Base-by-base conservation (phyloP, 2,113 vertebrate genomes). In the Casuarius casuarius region DNA sequence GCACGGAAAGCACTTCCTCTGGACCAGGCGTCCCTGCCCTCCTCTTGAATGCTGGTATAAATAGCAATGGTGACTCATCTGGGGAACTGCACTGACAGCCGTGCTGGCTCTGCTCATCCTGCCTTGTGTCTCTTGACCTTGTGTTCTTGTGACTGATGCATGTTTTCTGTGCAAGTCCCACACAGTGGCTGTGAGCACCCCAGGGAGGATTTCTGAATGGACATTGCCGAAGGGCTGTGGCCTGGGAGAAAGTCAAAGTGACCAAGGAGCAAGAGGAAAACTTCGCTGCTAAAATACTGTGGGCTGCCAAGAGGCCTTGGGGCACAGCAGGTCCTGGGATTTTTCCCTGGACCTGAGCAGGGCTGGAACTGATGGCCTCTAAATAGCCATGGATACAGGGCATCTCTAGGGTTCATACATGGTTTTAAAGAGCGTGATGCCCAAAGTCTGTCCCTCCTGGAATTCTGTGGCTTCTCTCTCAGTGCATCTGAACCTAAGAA, bases 61-160 rank as follows among this genome's bases (percentile, higher is more conserved):
- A 5, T 0, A 65, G 46, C 2, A 46, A 51, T 1, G 3, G 72
- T 88, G 82, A 70, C 48, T 83, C 71, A 73, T 4, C 4, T 3
- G 0, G 21, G 16, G 80, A 86, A 33, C 44, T 6, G 63, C 46
- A 38, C 65, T 26, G 7, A 46, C 26, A 33, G 35, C n/a, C 1
- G 1, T 0, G 1, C 12, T n/a, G 56, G 48, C 73, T 83, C 40
- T 35, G n/a, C 73, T 82, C 0, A 0, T 9, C 71, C 74, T 1
- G 5, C 38, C 19, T 85, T 49, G 44, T 81, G 84, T 31, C 54
- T 81, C n/a, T 54, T 2, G 5, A 22, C 21, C 12, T 33, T 0
- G 0, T 20, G 35, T 33, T 75, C 44, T 81, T 3, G 0, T 0
- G 0, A 9, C 22, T 44, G 63, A 58, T 28, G 54, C 35, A 10